Evolutionary conservation across 2,888 invertebrate genomes (phyloP), one percentile per base, ranked within the genome.

Genomic region (Caenorhabditis becei): DNA sequence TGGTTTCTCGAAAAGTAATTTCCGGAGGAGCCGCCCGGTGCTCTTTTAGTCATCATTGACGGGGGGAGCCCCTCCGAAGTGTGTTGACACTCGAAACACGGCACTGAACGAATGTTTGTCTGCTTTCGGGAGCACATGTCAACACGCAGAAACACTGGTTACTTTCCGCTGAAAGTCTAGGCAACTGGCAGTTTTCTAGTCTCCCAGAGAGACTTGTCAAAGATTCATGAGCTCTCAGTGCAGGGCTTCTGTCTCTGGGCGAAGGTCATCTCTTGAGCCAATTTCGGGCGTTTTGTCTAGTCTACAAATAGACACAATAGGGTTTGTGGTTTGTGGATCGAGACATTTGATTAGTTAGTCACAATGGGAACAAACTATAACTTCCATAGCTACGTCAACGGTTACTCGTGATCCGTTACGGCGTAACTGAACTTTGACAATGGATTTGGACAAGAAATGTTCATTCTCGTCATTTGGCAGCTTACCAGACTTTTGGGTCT

Each of bases 41-140:
- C 28, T 44, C 59, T 54, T 62, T 54, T 62, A 71, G 65, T 74
- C 74, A 74, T 74, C 54, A 47, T 63, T 28, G 44, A 37, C 23
- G 56, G 56, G 59, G 51, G 51, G 32, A 49, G 28, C 58, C 49
- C 10, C 32, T 4, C 32, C 32, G 32, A 32, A n/a, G n/a, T n/a
- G n/a, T n/a, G n/a, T n/a, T 10, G 24, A 41, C 59, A 26, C 65
- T 66, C 74, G 65, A 74, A 74, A 74, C 74, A n/a, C n/a, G n/a
- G n/a, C n/a, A 74, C 65, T 74, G 72, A 72, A 72, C 56, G 56
- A 70, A 70, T 74, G 58, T 74, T 58, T 66, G 74, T 74, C 59
- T 58, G 58, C 65, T 65, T 49, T 44, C 59, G 65, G 71, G 62
- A 71, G 71, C 74, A 66, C 66, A 66, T 74, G 74, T 74, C 65